Conservation (phyloP, 2,113 vertebrate species). For the Bos indicus region DNA sequence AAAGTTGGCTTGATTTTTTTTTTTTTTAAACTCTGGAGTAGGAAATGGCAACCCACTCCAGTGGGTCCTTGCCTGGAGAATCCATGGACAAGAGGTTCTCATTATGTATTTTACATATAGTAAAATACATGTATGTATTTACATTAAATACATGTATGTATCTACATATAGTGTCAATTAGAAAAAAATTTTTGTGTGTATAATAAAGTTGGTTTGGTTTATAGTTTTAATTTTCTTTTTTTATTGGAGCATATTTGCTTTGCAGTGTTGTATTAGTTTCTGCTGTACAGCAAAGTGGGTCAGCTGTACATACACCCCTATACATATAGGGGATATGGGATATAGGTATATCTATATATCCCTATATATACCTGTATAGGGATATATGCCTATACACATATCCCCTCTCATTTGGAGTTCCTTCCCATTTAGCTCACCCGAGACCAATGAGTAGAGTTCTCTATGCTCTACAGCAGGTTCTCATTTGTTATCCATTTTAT, state of each 20-base stretch:
- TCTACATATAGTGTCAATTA: not conserved
- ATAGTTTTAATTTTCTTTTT: not conserved
- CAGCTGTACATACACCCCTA: not conserved
- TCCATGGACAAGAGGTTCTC: not conserved
- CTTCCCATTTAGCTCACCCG: not conserved
- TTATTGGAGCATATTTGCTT: not conserved
- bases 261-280: not conserved
- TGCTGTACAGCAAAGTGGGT: not conserved
- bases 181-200: not conserved
- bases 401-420: not conserved
- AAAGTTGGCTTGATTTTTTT: not conserved
- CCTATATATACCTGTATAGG: not conserved
- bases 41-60: not conserved
- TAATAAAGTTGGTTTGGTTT: not conserved
- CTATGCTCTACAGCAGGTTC: too few relatives aligned
- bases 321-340: too few relatives aligned
- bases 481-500: not conserved
- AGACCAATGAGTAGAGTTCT: fast-evolving
- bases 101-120: too few relatives aligned
- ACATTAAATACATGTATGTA: too few relatives aligned
- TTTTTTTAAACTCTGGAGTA: not conserved
- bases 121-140: too few relatives aligned
- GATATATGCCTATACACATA: not conserved
- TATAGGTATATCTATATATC: too few relatives aligned
- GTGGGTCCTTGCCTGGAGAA: not conserved